phyloP scores from a whole-genome alignment of 2,888 invertebrate genomes.

The Diarsia dahlii region DNA sequence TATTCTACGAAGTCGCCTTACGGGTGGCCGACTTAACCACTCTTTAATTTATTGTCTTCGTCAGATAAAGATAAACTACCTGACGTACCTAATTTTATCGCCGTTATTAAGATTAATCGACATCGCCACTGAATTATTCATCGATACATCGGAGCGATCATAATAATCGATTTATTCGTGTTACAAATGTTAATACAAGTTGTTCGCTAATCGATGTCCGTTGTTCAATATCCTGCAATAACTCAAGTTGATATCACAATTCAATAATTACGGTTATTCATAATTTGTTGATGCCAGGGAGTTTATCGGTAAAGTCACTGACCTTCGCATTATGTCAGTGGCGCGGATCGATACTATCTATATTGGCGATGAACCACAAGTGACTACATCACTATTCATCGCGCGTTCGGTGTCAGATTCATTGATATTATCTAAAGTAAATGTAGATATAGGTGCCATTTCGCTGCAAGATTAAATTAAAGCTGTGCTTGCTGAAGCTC shows the following conservation, averaged over 20 bases:
- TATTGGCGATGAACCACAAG: slow-evolving; percentile 46
- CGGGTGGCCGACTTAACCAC: slow-evolving; percentile 81
- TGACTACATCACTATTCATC: slow-evolving; percentile 59
- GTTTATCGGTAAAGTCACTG: slow-evolving; percentile 72
- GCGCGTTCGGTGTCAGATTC: slow-evolving; percentile 45
- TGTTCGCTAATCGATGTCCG: slow-evolving; percentile 58
- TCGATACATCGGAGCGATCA: slow-evolving; percentile 59
- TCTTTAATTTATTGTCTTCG: slow-evolving; percentile 72
- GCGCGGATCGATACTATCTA: slow-evolving; percentile 66
- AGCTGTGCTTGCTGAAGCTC: slow-evolving; percentile 49
- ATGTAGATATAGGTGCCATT: slow-evolving; percentile 43
- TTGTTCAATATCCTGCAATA: slow-evolving; percentile 59
- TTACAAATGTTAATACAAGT: slow-evolving; percentile 50
- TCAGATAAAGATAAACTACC: slow-evolving; percentile 59
- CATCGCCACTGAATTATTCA: slow-evolving; percentile 66
- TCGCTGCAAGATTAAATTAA: slow-evolving; percentile 52
- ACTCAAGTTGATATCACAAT: slow-evolving; percentile 71
- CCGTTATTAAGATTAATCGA: slow-evolving; percentile 65
- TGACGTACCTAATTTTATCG: slow-evolving; percentile 49
- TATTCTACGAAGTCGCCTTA: slow-evolving; percentile 78
- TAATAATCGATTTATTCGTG: slow-evolving; percentile 65
- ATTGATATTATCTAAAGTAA: slow-evolving; percentile 56
- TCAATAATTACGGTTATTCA: slow-evolving; percentile 77
- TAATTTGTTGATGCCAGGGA: slow-evolving; percentile 69
- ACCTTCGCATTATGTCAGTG: slow-evolving; percentile 74